Evolutionary conservation across 2,797 vertebrate genomes (phyloP), one percentile per base, ranked within the genome.

Genomic region (Emys orbicularis): DNA sequence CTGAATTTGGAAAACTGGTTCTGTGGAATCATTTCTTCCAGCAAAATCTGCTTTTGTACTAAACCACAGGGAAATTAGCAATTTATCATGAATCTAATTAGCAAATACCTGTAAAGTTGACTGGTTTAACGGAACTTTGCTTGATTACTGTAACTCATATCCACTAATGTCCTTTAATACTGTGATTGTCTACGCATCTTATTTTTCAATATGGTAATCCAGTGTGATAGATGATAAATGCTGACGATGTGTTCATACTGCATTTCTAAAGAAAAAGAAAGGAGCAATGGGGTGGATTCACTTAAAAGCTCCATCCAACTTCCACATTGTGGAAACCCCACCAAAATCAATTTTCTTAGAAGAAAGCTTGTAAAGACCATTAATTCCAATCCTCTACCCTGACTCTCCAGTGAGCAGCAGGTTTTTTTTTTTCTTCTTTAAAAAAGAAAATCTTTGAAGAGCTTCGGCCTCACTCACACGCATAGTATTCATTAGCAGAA

Each of bases 11-110:
- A 95, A 94, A 95, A 87, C 81, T 87, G 41, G 9, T 61, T 88
- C 56, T 92, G 91, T 93, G 88, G 93, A 61, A 94, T 86, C 44
- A 92, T 54, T 92, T 92, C 31, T 93, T 93, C 61, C 44, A 92
- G 5, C 61, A 89, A 61, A 92, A 89, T 83, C 8, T 83, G 27
- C 47, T 50, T 96, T 93, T 84, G 77, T 23, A 37, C 19, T 27
- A 12, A 76, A 89, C 57, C 41, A 79, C 83, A 72, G 56, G 79
- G 44, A 95, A 89, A 88, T 31, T 89, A 89, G 76, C 50, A n/a
- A 77, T 79, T 95, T 72, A 79, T 47, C 53, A 90, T 81, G 27
- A 47, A 31, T 76, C 56, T 93, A 85, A 84, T 93, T 88, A 96
- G 79, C 5, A 92, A 93, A 88, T 87, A n/a, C 72, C 41, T 83